A percentile compares a stretch with the other conserved stretches of the same genome.
Evolutionary conservation across 2,113 vertebrate genomes (phyloP).

Genomic region (Anser cygnoides): DNA sequence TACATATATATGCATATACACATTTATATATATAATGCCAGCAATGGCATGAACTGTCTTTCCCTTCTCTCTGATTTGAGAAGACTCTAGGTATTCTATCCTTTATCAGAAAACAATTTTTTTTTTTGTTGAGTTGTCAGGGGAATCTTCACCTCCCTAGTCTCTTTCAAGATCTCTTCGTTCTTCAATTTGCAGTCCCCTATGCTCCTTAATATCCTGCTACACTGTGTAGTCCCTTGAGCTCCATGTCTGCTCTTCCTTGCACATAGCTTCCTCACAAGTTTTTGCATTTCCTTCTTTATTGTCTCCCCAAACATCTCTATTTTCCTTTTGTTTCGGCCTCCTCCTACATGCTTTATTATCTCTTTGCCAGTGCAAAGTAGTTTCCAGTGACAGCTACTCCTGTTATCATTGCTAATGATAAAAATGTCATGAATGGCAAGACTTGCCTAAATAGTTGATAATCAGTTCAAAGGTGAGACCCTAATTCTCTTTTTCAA

Average conservation of each 20-base stretch:
- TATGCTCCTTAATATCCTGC: not conserved
- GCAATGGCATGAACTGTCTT: not conserved
- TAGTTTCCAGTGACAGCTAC: not conserved
- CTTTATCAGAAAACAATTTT: not conserved
- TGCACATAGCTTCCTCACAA: not conserved
- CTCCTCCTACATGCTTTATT: not conserved
- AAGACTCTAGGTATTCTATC: not conserved
- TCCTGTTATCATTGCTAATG: not conserved
- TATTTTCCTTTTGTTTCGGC: not conserved
- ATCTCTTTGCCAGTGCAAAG: not conserved
- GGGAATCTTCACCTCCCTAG: not conserved
- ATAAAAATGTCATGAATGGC: not conserved
- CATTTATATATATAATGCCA: not conserved
- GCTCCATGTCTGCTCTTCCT: not conserved
- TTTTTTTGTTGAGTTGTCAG: not conserved
- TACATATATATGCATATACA: not conserved
- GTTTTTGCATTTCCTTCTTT: slow-evolving; percentile 14
- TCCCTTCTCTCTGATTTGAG: not conserved
- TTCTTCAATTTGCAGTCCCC: not conserved
- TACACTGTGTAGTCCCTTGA: not conserved
- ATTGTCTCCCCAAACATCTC: not conserved
- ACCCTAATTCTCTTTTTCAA: slow-evolving; percentile 16
- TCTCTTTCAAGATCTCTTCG: not conserved
- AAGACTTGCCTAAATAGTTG: slow-evolving; percentile 8
- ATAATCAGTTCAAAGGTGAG: slow-evolving; percentile 26